Percentiles rank a stretch among this genome's conserved stretches.
Evolutionary conservation across 1,140 invertebrate genomes (phyloP).

Genomic region (Centruroides sculpturatus): DNA sequence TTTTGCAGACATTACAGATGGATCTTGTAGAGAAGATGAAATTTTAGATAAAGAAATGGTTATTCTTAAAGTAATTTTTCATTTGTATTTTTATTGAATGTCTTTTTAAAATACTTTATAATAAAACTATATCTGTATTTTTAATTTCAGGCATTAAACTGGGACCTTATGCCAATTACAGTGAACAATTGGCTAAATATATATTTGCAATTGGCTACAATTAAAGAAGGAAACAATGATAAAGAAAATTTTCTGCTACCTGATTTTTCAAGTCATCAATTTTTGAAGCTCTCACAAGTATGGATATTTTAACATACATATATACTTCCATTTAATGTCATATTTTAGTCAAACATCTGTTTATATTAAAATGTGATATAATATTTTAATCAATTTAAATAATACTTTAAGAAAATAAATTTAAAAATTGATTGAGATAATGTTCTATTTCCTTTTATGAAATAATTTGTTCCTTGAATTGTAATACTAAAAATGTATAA

Average conservation of each 20-base stretch:
- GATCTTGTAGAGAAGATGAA: constrained; percentile 77
- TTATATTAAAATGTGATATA: too few species aligned
- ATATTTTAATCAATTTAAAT: too few species aligned
- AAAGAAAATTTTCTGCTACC: constrained; percentile 62
- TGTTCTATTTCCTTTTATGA: too few species aligned
- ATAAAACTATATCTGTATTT: too few species aligned
- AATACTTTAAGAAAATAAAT: too few species aligned
- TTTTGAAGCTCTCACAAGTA: neutral
- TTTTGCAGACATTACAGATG: constrained; percentile 95
- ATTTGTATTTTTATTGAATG: neutral
- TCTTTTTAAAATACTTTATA: too few species aligned
- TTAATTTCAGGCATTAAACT: constrained; percentile 48
- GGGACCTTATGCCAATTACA: constrained; percentile 84
- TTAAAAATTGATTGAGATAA: too few species aligned
- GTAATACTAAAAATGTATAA: too few species aligned
- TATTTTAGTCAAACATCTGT: too few species aligned
- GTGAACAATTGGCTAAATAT: constrained; percentile 79
- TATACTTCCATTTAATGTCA: too few species aligned
- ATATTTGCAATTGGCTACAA: constrained; percentile 63
- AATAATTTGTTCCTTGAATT: too few species aligned
- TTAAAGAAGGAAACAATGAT: constrained; percentile 31
- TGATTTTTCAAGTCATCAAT: constrained; percentile 55
- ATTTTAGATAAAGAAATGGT: constrained; percentile 80
- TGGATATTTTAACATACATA: neutral
- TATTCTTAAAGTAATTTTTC: constrained; percentile 53